phyloP scores from a whole-genome alignment of 2,888 invertebrate genomes.

The Dryobota labecula region DNA sequence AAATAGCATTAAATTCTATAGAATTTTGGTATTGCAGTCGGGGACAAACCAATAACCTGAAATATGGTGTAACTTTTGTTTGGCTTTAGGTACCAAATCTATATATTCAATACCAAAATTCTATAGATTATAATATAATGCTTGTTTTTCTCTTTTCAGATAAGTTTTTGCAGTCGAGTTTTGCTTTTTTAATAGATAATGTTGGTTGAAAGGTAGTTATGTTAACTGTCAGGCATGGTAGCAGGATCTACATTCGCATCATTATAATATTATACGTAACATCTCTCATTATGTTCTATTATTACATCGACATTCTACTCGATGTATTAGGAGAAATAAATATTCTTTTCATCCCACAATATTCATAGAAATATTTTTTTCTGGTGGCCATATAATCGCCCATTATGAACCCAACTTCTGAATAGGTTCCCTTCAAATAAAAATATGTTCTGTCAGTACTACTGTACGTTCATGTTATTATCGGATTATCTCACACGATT shows the following conservation, averaged over 20 bases:
- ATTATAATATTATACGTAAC: neutral
- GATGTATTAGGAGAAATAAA: neutral
- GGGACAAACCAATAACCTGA: no score
- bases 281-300: neutral
- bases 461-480: slow-evolving; percentile 15
- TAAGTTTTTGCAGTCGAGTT: no score
- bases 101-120: no score
- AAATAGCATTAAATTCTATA: no score
- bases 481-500: slow-evolving; percentile 39
- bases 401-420: neutral
- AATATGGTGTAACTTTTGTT: no score
- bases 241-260: no score
- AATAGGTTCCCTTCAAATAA: slow-evolving; percentile 7
- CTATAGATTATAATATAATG: no score
- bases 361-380: neutral
- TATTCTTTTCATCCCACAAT: neutral
- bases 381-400: neutral
- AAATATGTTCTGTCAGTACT: slow-evolving; percentile 7
- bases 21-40: no score
- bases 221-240: neutral
- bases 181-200: no score
- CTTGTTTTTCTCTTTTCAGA: no score
- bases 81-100: no score
- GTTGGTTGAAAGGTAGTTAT: neutral
- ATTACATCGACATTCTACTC: neutral